Conservation (phyloP, 2,888 invertebrate genomes). For the Pristionchus fissidentatus region DNA sequence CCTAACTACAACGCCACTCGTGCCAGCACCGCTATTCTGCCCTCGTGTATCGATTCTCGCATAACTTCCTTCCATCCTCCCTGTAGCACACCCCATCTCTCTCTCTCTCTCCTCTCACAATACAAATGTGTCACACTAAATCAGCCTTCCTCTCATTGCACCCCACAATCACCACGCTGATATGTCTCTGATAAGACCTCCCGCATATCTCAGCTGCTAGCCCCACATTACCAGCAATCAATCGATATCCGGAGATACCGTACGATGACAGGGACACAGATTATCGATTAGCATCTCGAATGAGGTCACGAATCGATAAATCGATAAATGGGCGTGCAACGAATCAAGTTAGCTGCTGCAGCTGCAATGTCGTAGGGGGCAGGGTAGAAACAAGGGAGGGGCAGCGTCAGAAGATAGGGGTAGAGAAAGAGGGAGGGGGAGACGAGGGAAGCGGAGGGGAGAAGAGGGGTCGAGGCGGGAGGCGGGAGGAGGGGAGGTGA, state of each 20-base stretch:
- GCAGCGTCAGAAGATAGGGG: background rate
- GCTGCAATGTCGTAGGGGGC: constrained; percentile 20
- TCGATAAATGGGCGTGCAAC: constrained; percentile 27
- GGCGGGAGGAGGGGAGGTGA: too few species aligned
- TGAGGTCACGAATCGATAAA: background rate
- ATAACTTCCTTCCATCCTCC: background rate
- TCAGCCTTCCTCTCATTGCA: background rate
- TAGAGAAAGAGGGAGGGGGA: constrained; percentile 14
- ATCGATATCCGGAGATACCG: constrained; percentile 6
- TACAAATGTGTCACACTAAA: background rate
- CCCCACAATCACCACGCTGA: background rate
- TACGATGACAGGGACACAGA: background rate
- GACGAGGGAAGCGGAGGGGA: background rate
- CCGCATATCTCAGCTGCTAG: background rate
- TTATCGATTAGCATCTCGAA: background rate
- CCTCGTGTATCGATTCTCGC: background rate
- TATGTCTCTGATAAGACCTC: constrained; percentile 28
- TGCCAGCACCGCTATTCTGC: too few species aligned
- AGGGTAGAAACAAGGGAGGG: constrained; percentile 16
- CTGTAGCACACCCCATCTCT: background rate
- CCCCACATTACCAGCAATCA: background rate
- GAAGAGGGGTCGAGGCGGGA: background rate
- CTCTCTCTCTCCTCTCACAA: background rate
- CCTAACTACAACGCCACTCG: too few species aligned
- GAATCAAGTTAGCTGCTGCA: constrained; percentile 29